Evolutionary conservation across 2,797 vertebrate species (phyloP).

Genomic region (Hydrophis major): DNA sequence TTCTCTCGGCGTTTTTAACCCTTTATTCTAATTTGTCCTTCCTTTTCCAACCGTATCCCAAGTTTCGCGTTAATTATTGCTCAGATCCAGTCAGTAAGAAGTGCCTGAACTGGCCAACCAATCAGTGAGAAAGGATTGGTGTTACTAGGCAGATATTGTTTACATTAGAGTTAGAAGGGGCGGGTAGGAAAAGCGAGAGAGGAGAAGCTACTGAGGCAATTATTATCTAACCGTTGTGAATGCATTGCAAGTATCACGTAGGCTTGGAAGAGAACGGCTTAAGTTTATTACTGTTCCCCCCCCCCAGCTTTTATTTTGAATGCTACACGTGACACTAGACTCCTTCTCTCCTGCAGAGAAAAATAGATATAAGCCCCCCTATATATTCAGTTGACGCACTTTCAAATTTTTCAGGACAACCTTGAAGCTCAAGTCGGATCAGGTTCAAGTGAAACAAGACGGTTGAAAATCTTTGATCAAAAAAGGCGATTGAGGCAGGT

Average conservation of each 20-base stretch:
- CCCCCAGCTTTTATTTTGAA: neutral
- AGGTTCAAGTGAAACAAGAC: neutral
- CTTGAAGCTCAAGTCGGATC: neutral
- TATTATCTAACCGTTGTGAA: neutral
- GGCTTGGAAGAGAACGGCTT: neutral
- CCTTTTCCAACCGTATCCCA: fast-evolving
- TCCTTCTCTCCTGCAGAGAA: neutral
- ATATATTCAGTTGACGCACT: neutral
- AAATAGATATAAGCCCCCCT: neutral
- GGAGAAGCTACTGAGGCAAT: neutral
- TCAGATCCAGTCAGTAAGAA: constrained; percentile 17
- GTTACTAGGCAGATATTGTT: constrained; percentile 8
- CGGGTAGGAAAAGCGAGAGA: neutral
- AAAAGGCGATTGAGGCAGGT: too few relatives aligned
- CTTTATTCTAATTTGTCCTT: neutral
- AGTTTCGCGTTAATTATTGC: constrained; percentile 12
- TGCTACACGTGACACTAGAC: neutral
- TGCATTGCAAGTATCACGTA: neutral
- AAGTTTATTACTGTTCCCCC: too few relatives aligned
- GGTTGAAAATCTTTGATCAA: neutral
- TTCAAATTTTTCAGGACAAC: neutral
- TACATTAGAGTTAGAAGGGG: too few relatives aligned
- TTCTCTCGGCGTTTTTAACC: fast-evolving
- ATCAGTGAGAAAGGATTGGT: constrained; percentile 21
- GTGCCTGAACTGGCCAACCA: neutral